phyloP scores from a whole-genome alignment of 2,888 invertebrate species.

The Cephus pulcher region DNA sequence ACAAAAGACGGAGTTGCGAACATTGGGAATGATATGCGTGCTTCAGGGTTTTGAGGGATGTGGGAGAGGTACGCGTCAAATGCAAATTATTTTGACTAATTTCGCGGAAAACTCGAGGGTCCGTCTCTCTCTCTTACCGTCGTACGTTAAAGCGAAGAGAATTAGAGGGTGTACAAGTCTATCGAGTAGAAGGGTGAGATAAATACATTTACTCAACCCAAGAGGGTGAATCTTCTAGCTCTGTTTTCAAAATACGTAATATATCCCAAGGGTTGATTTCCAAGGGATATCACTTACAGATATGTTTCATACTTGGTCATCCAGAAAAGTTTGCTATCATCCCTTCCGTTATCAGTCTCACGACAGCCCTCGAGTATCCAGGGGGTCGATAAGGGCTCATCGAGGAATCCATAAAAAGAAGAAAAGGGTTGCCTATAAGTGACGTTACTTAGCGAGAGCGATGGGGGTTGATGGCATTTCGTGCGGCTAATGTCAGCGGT shows the following conservation, averaged over 20 bases:
- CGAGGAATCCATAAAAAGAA: neutral
- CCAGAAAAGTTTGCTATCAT: too few relatives aligned
- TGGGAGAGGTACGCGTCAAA: conserved; percentile 50
- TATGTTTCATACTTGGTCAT: too few relatives aligned
- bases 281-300: too few relatives aligned
- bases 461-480: conserved; percentile 47
- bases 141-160: too few relatives aligned
- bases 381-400: neutral
- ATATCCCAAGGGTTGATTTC: too few relatives aligned
- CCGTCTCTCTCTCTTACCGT: conserved; percentile 10
- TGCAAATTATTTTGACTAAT: conserved; percentile 63
- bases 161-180: too few relatives aligned
- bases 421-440: neutral
- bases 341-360: too few relatives aligned
- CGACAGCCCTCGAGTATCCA: too few relatives aligned
- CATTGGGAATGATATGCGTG: conserved; percentile 58
- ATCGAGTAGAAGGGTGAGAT: too few relatives aligned
- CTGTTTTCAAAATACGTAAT: too few relatives aligned
- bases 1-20: conserved; percentile 48
- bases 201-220: too few relatives aligned
- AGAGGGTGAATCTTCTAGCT: too few relatives aligned
- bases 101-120: conserved; percentile 59
- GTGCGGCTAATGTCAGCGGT: conserved; percentile 52
- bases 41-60: conserved; percentile 41
- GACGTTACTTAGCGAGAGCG: neutral